A percentile compares a stretch with the other conserved stretches of the same genome.
Evolutionary conservation across 2,113 vertebrate genomes (phyloP).

Genomic region (Toxotes chatareus): DNA sequence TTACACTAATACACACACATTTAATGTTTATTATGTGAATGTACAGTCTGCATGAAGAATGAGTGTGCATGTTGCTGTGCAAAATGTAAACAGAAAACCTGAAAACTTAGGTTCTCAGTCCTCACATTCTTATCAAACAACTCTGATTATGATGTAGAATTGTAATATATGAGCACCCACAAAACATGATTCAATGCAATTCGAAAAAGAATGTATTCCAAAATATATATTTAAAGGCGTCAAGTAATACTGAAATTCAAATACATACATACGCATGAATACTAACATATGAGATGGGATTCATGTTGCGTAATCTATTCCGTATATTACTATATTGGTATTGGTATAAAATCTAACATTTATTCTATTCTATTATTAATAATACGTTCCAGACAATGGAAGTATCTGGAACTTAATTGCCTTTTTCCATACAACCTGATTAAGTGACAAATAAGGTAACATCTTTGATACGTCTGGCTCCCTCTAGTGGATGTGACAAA

Average conservation of each 20-base stretch:
- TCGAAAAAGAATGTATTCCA: background rate
- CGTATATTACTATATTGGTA: no score
- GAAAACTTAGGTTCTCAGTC: background rate
- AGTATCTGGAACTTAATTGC: slow-evolving; percentile 11
- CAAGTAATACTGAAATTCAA: background rate
- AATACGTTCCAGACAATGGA: background rate
- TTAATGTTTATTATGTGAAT: no score
- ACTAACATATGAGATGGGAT: background rate
- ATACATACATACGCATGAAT: no score
- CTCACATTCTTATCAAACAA: background rate
- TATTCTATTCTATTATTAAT: no score
- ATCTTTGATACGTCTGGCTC: background rate
- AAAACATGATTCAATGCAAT: background rate
- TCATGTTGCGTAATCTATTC: background rate
- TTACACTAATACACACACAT: background rate
- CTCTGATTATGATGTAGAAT: background rate
- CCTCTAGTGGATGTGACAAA: slow-evolving; percentile 23
- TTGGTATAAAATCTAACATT: no score
- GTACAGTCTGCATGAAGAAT: no score
- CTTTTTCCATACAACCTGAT: background rate
- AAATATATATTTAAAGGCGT: background rate
- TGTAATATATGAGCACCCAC: background rate
- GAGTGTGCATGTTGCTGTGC: no score
- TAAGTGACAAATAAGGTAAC: no score
- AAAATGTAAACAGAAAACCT: no score